phyloP scores from a whole-genome alignment of 2,888 invertebrate genomes.

The Drosophila hamatofila region DNA sequence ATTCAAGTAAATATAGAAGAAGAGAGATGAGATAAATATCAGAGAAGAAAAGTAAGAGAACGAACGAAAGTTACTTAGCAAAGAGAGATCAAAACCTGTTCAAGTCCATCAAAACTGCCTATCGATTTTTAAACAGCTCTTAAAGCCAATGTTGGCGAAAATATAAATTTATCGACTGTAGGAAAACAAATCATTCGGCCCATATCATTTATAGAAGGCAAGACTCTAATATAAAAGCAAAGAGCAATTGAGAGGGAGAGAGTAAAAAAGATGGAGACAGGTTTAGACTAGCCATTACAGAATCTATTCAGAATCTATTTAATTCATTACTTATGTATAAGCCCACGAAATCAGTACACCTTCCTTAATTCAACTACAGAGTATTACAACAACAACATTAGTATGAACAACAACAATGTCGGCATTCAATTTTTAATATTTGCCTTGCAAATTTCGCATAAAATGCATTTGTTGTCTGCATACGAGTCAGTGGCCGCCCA shows the following conservation, averaged over 20 bases:
- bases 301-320: too few species aligned
- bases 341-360: background rate
- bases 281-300: too few species aligned
- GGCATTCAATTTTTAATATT: conserved; percentile 77
- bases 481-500: conserved; percentile 28
- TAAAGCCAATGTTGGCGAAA: background rate
- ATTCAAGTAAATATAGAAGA: background rate
- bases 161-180: background rate
- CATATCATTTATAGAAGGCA: background rate
- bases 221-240: too few species aligned
- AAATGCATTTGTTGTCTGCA: conserved; percentile 77
- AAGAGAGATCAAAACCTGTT: too few species aligned
- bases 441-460: conserved; percentile 77
- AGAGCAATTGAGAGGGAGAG: too few species aligned
- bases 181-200: background rate
- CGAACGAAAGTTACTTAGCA: too few species aligned
- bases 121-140: too few species aligned
- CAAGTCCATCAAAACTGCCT: too few species aligned
- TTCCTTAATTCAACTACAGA: background rate
- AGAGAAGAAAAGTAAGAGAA: background rate
- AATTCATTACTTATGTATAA: too few species aligned
- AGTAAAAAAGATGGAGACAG: too few species aligned
- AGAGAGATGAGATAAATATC: background rate
- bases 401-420: conserved; percentile 50
- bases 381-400: conserved; percentile 21